phyloP scores from a whole-genome alignment of 2,888 invertebrate genomes.

The Thymelicus acteon region DNA sequence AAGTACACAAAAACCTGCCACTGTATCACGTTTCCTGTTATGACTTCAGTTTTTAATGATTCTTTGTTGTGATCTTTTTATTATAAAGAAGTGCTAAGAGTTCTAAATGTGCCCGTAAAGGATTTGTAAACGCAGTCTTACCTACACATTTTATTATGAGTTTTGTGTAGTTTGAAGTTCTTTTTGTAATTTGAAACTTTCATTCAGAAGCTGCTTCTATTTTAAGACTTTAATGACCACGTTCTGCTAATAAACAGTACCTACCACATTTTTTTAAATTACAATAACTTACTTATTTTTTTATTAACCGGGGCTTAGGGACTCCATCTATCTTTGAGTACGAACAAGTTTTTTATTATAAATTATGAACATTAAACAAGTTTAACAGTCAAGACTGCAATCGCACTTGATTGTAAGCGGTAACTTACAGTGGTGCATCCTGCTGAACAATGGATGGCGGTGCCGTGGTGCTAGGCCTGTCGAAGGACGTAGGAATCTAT shows the following conservation, averaged over 20 bases:
- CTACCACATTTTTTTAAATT: too few species aligned
- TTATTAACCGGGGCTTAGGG: too few species aligned
- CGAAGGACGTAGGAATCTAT: too few species aligned
- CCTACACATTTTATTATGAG: slow-evolving; percentile 63
- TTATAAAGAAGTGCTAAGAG: slow-evolving; percentile 71
- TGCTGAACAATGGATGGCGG: too few species aligned
- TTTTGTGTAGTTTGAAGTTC: slow-evolving; percentile 50
- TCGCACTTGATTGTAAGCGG: too few species aligned
- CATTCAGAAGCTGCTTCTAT: slow-evolving; percentile 28
- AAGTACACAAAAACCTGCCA: slow-evolving; percentile 53
- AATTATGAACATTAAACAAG: too few species aligned
- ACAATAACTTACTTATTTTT: too few species aligned
- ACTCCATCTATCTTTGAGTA: too few species aligned
- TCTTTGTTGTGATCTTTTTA: slow-evolving; percentile 74
- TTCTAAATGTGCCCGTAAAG: slow-evolving; percentile 65
- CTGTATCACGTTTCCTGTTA: slow-evolving; percentile 83
- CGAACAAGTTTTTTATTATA: too few species aligned
- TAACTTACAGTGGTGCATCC: too few species aligned
- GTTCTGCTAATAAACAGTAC: slow-evolving; percentile 5
- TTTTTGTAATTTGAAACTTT: slow-evolving; percentile 39
- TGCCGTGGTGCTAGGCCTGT: too few species aligned
- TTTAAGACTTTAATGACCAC: slow-evolving; percentile 18
- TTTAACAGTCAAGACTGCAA: too few species aligned
- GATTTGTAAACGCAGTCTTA: slow-evolving; percentile 55
- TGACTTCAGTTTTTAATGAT: slow-evolving; percentile 80